Evolutionary conservation across 2,797 vertebrate genomes (phyloP).

Genomic region (Buphagus erythrorhynchus): DNA sequence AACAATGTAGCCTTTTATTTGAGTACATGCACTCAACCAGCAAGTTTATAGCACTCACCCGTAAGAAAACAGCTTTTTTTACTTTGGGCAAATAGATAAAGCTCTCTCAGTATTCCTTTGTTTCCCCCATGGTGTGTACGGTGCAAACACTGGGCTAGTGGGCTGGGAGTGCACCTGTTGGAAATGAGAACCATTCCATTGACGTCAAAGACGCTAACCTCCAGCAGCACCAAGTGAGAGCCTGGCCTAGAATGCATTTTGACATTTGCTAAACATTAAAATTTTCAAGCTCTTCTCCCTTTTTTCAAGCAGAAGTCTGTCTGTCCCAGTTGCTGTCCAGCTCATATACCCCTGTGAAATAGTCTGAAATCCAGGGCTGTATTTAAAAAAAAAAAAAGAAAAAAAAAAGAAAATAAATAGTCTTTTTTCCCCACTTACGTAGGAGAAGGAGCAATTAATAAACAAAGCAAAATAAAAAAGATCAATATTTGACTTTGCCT

Average conservation of each 20-base stretch:
- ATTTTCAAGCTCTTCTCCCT: neutral
- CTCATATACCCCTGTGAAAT: neutral
- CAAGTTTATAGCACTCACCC: neutral
- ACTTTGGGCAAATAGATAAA: slow-evolving; percentile 38
- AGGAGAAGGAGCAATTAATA: neutral
- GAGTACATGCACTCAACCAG: neutral
- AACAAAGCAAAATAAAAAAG: neutral
- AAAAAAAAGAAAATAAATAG: rapidly evolving
- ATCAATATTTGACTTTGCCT: neutral
- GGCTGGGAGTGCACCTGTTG: neutral
- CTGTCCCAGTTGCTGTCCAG: neutral
- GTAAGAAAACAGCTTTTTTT: neutral
- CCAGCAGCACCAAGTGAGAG: neutral
- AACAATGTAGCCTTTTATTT: slow-evolving; percentile 23
- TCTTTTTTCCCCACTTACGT: neutral
- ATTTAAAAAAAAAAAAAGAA: neutral
- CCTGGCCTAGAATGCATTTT: neutral
- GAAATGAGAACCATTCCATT: neutral
- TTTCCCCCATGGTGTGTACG: neutral
- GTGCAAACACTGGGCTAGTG: neutral
- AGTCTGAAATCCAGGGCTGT: neutral
- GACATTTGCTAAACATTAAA: neutral
- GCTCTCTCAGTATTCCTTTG: neutral
- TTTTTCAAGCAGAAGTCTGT: neutral
- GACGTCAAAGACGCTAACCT: neutral